phyloP scores from a whole-genome alignment of 2,888 invertebrate genomes.

The Coleophora flavipennella region DNA sequence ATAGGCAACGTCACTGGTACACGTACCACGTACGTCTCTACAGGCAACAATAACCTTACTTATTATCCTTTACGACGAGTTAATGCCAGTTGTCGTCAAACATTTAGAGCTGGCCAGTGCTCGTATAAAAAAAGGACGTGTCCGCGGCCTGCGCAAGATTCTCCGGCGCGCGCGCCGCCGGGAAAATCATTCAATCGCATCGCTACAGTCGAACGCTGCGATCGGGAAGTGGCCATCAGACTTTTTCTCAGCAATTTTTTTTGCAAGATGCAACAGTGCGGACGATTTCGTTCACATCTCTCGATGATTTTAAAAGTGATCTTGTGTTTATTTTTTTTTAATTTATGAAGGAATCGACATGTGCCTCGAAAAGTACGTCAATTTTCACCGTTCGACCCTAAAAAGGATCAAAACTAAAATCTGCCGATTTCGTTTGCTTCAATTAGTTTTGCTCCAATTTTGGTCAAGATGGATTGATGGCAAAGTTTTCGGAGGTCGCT shows the following conservation, averaged over 20 bases:
- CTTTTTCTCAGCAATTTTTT: neutral
- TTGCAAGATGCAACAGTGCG: slow-evolving; percentile 1
- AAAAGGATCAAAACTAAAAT: no score
- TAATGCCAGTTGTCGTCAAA: slow-evolving; percentile 59
- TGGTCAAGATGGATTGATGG: slow-evolving; percentile 40
- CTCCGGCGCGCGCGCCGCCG: slow-evolving; percentile 50
- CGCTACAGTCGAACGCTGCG: slow-evolving; percentile 48
- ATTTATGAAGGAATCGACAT: slow-evolving; percentile 31
- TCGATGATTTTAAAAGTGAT: slow-evolving; percentile 4
- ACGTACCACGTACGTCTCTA: slow-evolving; percentile 26
- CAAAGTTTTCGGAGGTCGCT: slow-evolving; percentile 12
- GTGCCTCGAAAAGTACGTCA: slow-evolving; percentile 27
- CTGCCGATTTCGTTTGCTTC: slow-evolving; percentile 16
- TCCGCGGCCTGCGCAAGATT: slow-evolving; percentile 30
- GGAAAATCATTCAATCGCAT: slow-evolving; percentile 54
- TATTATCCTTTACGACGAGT: slow-evolving; percentile 67
- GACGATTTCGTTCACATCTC: neutral
- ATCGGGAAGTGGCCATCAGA: slow-evolving; percentile 38
- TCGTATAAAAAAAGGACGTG: slow-evolving; percentile 64
- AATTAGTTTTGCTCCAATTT: slow-evolving; percentile 23
- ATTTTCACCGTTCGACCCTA: no score
- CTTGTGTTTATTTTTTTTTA: slow-evolving; percentile 12
- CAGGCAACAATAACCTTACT: slow-evolving; percentile 63
- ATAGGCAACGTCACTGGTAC: slow-evolving; percentile 44
- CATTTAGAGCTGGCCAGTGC: slow-evolving; percentile 45